phyloP scores from a whole-genome alignment of 1,140 invertebrate genomes.

The Penaeus vannamei region DNA sequence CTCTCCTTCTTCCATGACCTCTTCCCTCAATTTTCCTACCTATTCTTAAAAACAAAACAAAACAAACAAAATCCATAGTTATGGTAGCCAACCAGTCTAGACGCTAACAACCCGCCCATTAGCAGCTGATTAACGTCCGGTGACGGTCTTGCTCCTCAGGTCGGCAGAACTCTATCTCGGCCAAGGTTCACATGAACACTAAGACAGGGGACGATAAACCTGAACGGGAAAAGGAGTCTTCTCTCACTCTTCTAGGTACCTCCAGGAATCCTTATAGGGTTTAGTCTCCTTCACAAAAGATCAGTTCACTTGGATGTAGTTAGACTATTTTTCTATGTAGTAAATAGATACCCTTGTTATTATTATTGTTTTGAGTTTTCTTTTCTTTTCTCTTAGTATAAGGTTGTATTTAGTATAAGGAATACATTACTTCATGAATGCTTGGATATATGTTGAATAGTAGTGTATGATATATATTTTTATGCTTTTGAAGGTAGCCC shows the following conservation, averaged over 20 bases:
- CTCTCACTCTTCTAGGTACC: constrained; percentile 25
- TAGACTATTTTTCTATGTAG: too few relatives aligned
- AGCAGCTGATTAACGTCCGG: constrained; percentile 31
- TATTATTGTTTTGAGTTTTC: constrained; percentile 1
- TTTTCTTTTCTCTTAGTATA: not conserved
- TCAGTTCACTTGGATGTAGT: too few relatives aligned
- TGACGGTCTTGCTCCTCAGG: constrained; percentile 54
- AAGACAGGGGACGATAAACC: constrained; percentile 55
- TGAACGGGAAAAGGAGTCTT: constrained; percentile 53
- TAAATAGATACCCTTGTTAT: not conserved
- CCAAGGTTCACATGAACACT: constrained; percentile 47
- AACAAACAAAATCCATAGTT: not conserved
- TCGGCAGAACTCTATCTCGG: constrained; percentile 58
- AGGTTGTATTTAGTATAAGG: too few relatives aligned
- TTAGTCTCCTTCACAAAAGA: too few relatives aligned
- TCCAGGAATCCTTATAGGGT: too few relatives aligned
- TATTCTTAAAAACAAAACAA: not conserved
- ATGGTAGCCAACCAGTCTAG: too few relatives aligned
- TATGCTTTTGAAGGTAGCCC: too few relatives aligned
- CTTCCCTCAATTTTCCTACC: too few relatives aligned
- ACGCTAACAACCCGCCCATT: not conserved
- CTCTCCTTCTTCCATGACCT: not conserved
- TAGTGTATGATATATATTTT: too few relatives aligned
- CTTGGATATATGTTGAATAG: too few relatives aligned
- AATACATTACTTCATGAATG: too few relatives aligned